Evolutionary conservation across 2,797 vertebrate genomes (phyloP), one percentile per base, ranked within the genome.

Genomic region (Holocentrus rufus): DNA sequence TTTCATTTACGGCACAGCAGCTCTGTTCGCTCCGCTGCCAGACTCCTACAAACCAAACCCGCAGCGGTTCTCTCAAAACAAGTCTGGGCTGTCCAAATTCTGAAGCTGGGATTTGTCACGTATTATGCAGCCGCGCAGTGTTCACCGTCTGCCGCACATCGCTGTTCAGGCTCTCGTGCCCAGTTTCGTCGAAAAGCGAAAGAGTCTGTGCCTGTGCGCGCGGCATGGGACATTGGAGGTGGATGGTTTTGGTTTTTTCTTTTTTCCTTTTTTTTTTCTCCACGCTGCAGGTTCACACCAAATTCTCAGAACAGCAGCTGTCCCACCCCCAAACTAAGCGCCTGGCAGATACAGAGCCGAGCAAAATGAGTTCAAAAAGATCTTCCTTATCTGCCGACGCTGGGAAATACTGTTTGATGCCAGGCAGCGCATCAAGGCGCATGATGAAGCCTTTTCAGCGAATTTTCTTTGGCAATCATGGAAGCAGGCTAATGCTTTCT

Each of bases 211-310:
- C 58, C 27, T 52, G 82, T 62, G 86, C 61, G 82, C 76, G 55
- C 68, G 62, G 67, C 80, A 47, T 50, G 85, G 86, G 76, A 80
- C 83, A 81, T 39, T 46, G 58, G 64, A 60, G 82, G 65, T 27
- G 79, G 71, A 60, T 13, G 56, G 7, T 7, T 17, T 4, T 5
- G 11, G 18, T 22, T 17, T 15, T n/a, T 22, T 71, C 3, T 7
- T 42, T 55, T 34, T 42, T 69, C 27, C n/a, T 30, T 18, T 56
- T 14, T 25, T 5, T 34, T 34, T 34, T 2, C 5, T 8, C 31
- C 23, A 52, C 30, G 15, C 46, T 62, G 39, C 42, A 46, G 59
- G 22, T 61, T 61, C 59, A 46, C 55, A 57, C 55, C 30, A n/a
- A 36, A 57, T 57, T 31, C 22, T 54, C 52, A n/a, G 7, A 47